A percentile compares a stretch with the other conserved stretches of the same genome.
phyloP scores from a whole-genome alignment of 2,113 vertebrate genomes.

The Daubentonia madagascariensis region DNA sequence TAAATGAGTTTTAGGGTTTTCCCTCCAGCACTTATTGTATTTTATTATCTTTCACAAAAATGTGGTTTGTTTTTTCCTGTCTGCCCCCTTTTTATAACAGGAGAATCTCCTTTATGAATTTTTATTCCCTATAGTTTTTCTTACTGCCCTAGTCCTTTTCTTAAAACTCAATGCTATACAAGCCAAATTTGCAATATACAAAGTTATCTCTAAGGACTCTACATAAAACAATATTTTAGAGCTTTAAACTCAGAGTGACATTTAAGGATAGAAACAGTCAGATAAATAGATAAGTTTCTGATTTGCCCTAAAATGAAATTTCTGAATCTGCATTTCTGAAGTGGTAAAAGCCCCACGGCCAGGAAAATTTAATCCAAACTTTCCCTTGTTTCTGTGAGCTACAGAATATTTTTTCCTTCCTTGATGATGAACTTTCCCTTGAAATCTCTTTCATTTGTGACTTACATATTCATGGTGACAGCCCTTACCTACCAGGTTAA shows the following conservation, averaged over 20 bases:
- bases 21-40: neutral
- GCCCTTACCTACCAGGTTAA: constrained; percentile 54
- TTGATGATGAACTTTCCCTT: constrained; percentile 63
- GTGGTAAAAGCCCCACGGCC: constrained; percentile 75
- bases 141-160: constrained; percentile 21
- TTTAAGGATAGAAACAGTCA: constrained; percentile 75
- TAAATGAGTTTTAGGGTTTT: neutral
- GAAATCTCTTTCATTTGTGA: constrained; percentile 52
- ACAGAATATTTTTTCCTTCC: constrained; percentile 42
- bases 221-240: constrained; percentile 77
- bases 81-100: constrained; percentile 47
- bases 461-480: constrained; percentile 62
- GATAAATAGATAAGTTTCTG: constrained; percentile 79
- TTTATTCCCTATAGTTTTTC: constrained; percentile 56
- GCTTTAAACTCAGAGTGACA: constrained; percentile 79
- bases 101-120: constrained; percentile 54
- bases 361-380: constrained; percentile 74
- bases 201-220: constrained; percentile 73
- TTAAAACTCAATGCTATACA: constrained; percentile 60
- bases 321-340: constrained; percentile 83
- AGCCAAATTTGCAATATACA: constrained; percentile 69
- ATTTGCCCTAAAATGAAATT: constrained; percentile 79
- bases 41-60: constrained; percentile 52
- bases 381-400: constrained; percentile 63
- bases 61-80: neutral